phyloP scores from a whole-genome alignment of 2,797 vertebrate genomes.

The Hippoglossus hippoglossus region DNA sequence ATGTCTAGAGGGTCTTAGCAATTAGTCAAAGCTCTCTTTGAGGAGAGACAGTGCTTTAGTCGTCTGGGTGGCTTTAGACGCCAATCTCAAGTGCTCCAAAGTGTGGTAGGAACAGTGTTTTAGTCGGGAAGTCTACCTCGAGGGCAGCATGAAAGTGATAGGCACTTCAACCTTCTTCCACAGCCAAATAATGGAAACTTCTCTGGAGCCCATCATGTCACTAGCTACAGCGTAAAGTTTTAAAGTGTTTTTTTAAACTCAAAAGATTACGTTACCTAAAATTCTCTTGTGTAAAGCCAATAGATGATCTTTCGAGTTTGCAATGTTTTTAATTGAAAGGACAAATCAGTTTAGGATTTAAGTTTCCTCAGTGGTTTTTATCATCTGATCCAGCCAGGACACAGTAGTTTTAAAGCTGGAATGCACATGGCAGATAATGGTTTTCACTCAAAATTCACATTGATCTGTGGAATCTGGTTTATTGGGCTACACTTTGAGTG shows the following conservation, averaged over 20 bases:
- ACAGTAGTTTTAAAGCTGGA: neutral
- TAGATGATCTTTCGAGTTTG: no score
- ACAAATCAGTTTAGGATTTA: neutral
- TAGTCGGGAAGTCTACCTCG: constrained; percentile 56
- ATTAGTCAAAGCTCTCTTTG: constrained; percentile 66
- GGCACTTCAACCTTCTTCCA: constrained; percentile 62
- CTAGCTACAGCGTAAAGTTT: constrained; percentile 4
- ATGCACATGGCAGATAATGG: neutral
- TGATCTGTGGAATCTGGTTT: constrained; percentile 16
- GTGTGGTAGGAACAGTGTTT: constrained; percentile 51
- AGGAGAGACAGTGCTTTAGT: constrained; percentile 64
- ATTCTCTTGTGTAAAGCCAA: neutral
- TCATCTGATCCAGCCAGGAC: no score
- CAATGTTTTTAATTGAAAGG: no score
- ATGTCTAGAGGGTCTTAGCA: constrained; percentile 53
- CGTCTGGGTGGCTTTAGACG: constrained; percentile 67
- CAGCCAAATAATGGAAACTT: constrained; percentile 49
- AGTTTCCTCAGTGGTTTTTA: no score
- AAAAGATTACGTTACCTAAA: constrained; percentile 7
- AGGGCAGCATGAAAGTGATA: constrained; percentile 66
- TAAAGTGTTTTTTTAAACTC: neutral
- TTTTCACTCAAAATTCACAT: neutral
- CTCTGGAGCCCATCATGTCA: constrained; percentile 27
- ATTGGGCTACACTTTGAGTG: neutral
- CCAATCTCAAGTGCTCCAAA: constrained; percentile 67